Evolutionary conservation across 2,797 vertebrate genomes (phyloP), one percentile per base, ranked within the genome.

Genomic region (Cynopterus sphinx): DNA sequence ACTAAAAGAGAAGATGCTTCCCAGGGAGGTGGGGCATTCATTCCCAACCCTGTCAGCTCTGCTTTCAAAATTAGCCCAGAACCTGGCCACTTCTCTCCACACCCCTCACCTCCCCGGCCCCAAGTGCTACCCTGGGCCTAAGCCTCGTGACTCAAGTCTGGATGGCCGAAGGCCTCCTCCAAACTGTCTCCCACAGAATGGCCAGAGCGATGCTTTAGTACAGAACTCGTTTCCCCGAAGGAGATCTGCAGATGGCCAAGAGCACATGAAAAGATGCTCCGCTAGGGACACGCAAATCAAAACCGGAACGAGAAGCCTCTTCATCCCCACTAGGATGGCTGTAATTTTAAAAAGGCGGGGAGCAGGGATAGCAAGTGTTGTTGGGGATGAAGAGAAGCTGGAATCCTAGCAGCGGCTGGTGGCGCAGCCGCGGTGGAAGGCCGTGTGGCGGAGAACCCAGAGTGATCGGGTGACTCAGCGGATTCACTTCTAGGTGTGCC

Each of bases 381-480:
- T 70, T 61, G 6, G 61, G 17, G 41, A 39, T 17, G 12, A 22
- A 31, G n/a, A 61, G n/a, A 43, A 71, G 61, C 5, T 12, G 5
- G 77, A 49, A 36, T 39, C 65, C n/a, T 21, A 16, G 9, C 1
- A 21, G 0, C 17, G 16, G 39, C 17, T 8, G 31, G 16, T 55
- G 49, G 49, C 5, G 49, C 15, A 28, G 51, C 51, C 28, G 7
- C 61, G 6, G 10, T 10, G 26, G 28, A 39, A 31, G 55, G 26
- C 19, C 1, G 13, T 17, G 2, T 9, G 10, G 11, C n/a, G 11
- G 5, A 12, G 22, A 31, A 19, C 61, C n/a, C 6, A 9, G n/a
- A 70, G 22, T 13, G 21, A 22, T 26, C 19, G 3, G 2, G 6
- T 5, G 59, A 26, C 51, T 16, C 22, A 7, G 41, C 2, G 1